Conservation (phyloP, 2,797 vertebrate species). For the Craterocephalus amniculus region DNA sequence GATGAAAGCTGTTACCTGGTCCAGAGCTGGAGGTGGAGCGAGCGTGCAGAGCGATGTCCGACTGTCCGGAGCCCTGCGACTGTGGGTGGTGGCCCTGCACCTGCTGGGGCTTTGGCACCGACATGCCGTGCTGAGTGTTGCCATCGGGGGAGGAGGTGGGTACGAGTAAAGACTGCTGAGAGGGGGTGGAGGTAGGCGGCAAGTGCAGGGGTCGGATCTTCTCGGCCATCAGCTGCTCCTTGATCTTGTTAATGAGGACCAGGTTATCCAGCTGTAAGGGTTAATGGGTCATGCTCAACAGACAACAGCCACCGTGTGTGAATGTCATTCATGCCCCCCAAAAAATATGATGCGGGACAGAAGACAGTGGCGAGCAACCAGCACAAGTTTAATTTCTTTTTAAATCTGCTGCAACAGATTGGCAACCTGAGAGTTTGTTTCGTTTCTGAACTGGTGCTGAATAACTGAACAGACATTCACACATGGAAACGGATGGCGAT, state of each 20-base stretch:
- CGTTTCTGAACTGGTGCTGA: constrained; percentile 21
- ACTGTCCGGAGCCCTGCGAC: constrained; percentile 90
- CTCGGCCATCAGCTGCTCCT: constrained; percentile 99
- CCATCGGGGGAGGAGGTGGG: constrained; percentile 87
- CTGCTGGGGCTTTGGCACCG: constrained; percentile 91
- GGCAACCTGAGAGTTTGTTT: neutral
- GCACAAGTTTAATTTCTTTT: neutral
- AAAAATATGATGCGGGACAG: constrained; percentile 17
- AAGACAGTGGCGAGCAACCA: constrained; percentile 23
- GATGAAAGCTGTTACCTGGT: constrained; percentile 81
- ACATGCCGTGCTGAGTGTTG: constrained; percentile 88
- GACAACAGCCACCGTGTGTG: constrained; percentile 73
- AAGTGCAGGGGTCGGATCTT: constrained; percentile 96
- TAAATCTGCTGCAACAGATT: neutral
- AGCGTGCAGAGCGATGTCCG: constrained; percentile 92
- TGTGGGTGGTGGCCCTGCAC: constrained; percentile 85
- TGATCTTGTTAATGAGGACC: constrained; percentile 99
- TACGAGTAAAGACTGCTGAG: constrained; percentile 93
- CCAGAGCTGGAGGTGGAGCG: constrained; percentile 92
- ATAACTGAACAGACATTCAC: constrained; percentile 68
- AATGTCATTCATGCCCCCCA: constrained; percentile 63
- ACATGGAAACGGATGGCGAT: constrained; percentile 60
- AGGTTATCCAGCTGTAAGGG: constrained; percentile 94
- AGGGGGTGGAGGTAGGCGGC: constrained; percentile 91
- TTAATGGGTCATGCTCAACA: constrained; percentile 82